Percentiles rank a stretch among this genome's conserved stretches.
phyloP scores from a whole-genome alignment of 2,797 vertebrate genomes.

The Crax fasciolata region DNA sequence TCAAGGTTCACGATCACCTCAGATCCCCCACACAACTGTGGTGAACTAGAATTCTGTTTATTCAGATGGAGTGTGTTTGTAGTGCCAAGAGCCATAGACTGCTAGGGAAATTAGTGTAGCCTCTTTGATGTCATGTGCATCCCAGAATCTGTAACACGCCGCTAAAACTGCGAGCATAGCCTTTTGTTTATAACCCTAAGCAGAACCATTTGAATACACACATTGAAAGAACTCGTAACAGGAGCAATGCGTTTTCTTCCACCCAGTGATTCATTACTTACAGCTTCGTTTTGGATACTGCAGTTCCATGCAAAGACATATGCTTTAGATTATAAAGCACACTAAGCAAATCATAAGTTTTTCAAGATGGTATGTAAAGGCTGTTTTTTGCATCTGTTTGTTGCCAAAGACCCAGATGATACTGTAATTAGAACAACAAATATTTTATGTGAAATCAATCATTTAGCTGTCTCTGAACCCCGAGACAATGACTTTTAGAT shows the following conservation, averaged over 20 bases:
- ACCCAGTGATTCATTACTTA: constrained; percentile 83
- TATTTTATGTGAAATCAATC: constrained; percentile 84
- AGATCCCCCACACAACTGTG: constrained; percentile 81
- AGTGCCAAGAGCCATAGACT: constrained; percentile 87
- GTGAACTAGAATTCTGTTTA: constrained; percentile 88
- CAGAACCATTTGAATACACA: constrained; percentile 85
- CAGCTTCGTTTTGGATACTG: constrained; percentile 84
- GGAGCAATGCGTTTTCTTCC: constrained; percentile 81
- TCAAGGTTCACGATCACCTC: constrained; percentile 83
- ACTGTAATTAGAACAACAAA: constrained; percentile 89
- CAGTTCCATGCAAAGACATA: constrained; percentile 83
- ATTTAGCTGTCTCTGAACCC: constrained; percentile 76
- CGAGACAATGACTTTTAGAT: constrained; percentile 82
- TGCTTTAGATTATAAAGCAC: constrained; percentile 87
- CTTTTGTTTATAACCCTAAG: constrained; percentile 85
- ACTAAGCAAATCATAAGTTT: constrained; percentile 83
- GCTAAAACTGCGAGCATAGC: constrained; percentile 74
- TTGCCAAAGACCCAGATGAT: constrained; percentile 88
- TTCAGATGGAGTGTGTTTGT: constrained; percentile 87
- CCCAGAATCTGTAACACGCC: constrained; percentile 84
- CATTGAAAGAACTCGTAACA: constrained; percentile 80
- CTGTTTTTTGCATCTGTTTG: constrained; percentile 87
- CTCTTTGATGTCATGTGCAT: constrained; percentile 94
- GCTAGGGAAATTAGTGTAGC: constrained; percentile 87
- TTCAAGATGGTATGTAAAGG: constrained; percentile 85